phyloP scores from a whole-genome alignment of 2,113 vertebrate species.

The Jaculus jaculus region DNA sequence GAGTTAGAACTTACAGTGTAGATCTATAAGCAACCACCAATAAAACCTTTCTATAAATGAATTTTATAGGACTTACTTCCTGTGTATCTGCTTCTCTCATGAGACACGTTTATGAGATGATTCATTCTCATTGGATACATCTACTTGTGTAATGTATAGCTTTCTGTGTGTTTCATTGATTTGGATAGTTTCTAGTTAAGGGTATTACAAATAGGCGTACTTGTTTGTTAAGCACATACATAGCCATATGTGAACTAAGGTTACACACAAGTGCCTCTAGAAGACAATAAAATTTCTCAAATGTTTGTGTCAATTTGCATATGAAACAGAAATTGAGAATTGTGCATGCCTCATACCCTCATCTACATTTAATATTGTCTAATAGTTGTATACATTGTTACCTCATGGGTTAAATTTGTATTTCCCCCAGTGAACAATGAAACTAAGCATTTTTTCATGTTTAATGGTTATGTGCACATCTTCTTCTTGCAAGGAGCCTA shows the following conservation, averaged over 20 bases:
- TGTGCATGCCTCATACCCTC: neutral
- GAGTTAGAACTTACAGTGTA: too few relatives aligned
- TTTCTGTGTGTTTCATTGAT: constrained; percentile 8
- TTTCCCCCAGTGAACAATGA: neutral
- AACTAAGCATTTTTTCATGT: constrained; percentile 22
- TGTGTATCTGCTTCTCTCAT: neutral
- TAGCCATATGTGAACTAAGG: neutral
- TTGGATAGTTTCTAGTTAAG: constrained; percentile 33
- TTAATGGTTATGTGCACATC: constrained; percentile 19
- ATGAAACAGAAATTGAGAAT: constrained; percentile 17
- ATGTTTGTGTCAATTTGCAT: neutral
- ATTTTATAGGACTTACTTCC: neutral
- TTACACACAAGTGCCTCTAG: neutral
- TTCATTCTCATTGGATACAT: constrained; percentile 8
- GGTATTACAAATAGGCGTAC: neutral
- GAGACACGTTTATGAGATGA: neutral
- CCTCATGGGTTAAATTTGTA: constrained; percentile 34
- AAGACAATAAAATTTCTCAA: neutral
- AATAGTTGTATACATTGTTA: neutral
- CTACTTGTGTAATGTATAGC: neutral
- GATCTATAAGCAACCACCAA: too few relatives aligned
- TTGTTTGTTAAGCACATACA: neutral
- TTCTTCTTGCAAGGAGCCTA: neutral
- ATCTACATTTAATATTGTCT: neutral
- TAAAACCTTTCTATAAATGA: neutral